Base-by-base conservation (phyloP, 2,797 vertebrate species). In the Coendou prehensilis region DNA sequence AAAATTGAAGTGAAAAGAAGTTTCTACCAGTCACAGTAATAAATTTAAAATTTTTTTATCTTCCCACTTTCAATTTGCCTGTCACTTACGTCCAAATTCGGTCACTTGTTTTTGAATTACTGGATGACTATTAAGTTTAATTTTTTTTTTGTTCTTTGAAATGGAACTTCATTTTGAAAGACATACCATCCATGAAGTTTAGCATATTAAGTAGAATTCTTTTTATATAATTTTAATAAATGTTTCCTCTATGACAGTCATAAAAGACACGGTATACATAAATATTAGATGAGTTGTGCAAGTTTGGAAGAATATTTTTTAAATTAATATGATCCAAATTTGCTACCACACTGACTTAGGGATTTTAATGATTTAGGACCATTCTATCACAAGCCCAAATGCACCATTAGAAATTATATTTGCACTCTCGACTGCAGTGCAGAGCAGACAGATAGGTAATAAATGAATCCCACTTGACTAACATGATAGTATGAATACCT, bases 1-100 rank as follows among this genome's bases (percentile, higher is more conserved):
- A 93, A 97, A 97, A 84, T 15, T 80, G 5, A 67, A 82, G 11
- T 92, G 80, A 81, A 0, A 94, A 69, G 71, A 95, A 96, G 6
- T 93, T 93, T 94, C n/a, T 47, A 78, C 0, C 71, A 89, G 41
- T 93, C 85, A 85, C 86, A 94, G 2, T 26, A 90, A 97, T 88
- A 87, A 96, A 94, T 96, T 94, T 52, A 81, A 52, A 5, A 93
- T 80, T 82, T 94, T 83, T 83, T n/a, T n/a, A 89, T 0, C 26
- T 94, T 92, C 6, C 20, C 41, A 78, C 4, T 87, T 33, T 22
- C 22, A 89, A 63, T 20, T 45, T 75, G 3, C 64, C 30, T 91
- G 50, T 47, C 10, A 83, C 0, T 26, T 41, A 13, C 83, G 2
- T 50, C 6, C 56, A 91, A 86, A 50, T 69, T 9, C 18, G 64